Evolutionary conservation across 2,113 vertebrate genomes (phyloP).

Genomic region (Poeciliopsis retropinna): DNA sequence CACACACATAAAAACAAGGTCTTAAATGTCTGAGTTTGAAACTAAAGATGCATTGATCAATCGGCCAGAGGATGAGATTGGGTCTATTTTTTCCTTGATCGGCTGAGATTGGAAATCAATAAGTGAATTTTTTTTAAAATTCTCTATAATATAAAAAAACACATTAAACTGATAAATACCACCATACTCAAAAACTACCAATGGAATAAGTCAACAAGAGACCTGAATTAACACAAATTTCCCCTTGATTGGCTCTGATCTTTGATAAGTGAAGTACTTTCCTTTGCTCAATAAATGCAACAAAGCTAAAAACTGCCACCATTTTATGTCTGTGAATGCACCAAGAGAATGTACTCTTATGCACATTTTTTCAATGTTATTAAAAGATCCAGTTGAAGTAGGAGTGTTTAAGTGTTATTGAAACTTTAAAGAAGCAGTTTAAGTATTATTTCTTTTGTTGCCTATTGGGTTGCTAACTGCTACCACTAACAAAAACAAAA

Average conservation of each 20-base stretch:
- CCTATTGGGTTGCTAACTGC: background rate
- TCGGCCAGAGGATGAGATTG: background rate
- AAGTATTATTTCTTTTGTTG: background rate
- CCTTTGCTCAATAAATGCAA: background rate
- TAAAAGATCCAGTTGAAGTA: background rate
- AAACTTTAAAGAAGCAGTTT: background rate
- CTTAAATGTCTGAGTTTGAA: conserved; percentile 31
- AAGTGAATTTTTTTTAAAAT: background rate
- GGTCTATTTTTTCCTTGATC: background rate
- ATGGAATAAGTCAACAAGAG: background rate
- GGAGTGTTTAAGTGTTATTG: no score
- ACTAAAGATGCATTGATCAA: background rate
- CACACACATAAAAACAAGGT: conserved; percentile 32
- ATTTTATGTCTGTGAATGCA: background rate
- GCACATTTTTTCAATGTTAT: background rate
- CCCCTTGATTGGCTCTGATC: background rate
- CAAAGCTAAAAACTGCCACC: background rate
- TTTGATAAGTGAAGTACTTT: background rate
- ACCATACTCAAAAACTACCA: background rate
- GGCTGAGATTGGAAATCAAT: background rate
- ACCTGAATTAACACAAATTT: background rate
- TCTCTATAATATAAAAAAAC: background rate
- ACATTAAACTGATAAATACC: background rate
- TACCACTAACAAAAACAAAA: background rate
- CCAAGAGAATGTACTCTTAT: no score